Evolutionary conservation across 2,113 vertebrate genomes (phyloP), one percentile per base, ranked within the genome.

Genomic region (Rhizomys pruinosus): DNA sequence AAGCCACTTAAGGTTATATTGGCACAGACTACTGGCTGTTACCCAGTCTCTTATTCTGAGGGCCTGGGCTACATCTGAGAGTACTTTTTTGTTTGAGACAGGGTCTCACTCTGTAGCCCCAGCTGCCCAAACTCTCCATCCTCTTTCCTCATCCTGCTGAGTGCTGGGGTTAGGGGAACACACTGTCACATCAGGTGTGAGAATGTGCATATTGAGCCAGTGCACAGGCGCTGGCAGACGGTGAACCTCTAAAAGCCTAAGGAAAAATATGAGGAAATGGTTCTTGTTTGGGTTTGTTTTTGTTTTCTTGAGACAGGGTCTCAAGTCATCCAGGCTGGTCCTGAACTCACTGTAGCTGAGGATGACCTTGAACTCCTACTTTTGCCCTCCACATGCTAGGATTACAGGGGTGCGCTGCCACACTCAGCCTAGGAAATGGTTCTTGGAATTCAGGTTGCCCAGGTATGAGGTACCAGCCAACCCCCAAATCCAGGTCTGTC

Each of bases 381-480:
- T 17, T 22, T 10, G 17, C 42, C 79, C 17, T 84, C 39, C 19
- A 10, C 34, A 61, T 4, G 1, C 39, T 82, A 42, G 27, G 61
- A 20, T 44, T 82, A 11, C 37, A 32, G 22, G 59, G 37, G 61
- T 34, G 61, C 44, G 80, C 80, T 44, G 61, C 39, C 61, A 34
- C 39, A 47, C 61, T 34, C 27, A 47, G 19, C 39, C 17, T 66
- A 44, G 27, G 27, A 44, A 80, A 47, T 22, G 29, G 57, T 81
- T 39, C n/a, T 78, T 20, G 6, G 61, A 22, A 66, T 52, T 55
- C 76, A 61, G 57, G 42, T 17, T 1, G 0, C 73, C n/a, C 10
- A 19, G 15, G 4, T 23, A 4, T 0, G 3, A 22, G 74, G 55
- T 47, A 16, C 5, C 12, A 25, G 20, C 16, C 2, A 10, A 66